Evolutionary conservation across 1,140 invertebrate genomes (phyloP), one percentile per base, ranked within the genome.

Genomic region (Drosophila sturtevanti): DNA sequence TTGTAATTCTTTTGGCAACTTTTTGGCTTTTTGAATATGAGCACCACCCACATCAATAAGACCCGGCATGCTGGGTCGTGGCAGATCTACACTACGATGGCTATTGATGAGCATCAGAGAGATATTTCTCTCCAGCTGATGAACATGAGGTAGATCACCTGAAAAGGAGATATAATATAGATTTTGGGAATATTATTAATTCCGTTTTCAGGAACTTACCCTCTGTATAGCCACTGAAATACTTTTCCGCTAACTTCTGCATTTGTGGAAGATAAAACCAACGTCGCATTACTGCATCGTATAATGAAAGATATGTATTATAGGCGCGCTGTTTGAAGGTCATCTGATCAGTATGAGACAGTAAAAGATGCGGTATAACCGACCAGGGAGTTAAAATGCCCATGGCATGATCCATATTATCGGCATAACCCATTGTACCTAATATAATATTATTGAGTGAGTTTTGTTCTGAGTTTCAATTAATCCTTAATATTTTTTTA

Each of bases 81-180:
- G 91, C 48, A 91, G 76, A 63, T 92, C 90, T 48, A 93, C 79
- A 34, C 91, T 90, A 6, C 92, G 92, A 91, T 94, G 93, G 16
- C 91, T 92, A 69, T 93, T 94, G n/a, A 93, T 81, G 34, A 95
- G 89, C 48, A 94, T 82, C 41, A 95, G 68, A n/a, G 93, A 93
- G 10, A 94, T 92, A 69, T 93, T 93, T 18, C 91, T 92, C 64
- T 93, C 92, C 44, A 95, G 70, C 37, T 94, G 92, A 1, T 90
- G 81, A 5, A 94, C 74, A 41, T 90, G 72, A 0, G 93, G 93
- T 7, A 90, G 61, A 0, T 77, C 68, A 14, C 79, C 89, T 91
- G 12, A 0, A 63, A 58, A 4, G 3, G 16, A 21, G 31, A 21
- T 9, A 1, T 9, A n/a, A 7, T 18, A 4, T 16, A 7, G 0